Evolutionary conservation across 1,140 invertebrate genomes (phyloP).

Genomic region (Carposina sasakii): DNA sequence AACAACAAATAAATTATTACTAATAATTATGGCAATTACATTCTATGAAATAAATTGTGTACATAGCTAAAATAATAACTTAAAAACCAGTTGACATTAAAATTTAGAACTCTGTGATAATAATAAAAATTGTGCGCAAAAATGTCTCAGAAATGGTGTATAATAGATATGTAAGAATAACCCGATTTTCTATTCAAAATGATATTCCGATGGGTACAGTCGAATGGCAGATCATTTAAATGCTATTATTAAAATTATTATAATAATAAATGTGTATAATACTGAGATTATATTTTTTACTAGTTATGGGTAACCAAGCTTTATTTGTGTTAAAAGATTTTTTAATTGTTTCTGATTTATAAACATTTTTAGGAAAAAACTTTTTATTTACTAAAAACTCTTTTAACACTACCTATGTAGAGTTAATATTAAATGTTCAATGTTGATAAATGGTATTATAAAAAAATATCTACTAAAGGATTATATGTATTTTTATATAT

Average conservation of each 20-base stretch:
- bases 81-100: conserved; percentile 1
- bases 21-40: conserved; percentile 4
- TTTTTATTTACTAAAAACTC: too few relatives aligned
- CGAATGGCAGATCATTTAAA: conserved; percentile 17
- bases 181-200: conserved; percentile 28
- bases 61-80: background rate
- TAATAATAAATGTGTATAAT: conserved; percentile 9
- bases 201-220: conserved; percentile 33
- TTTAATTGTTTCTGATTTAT: too few relatives aligned
- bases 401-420: too few relatives aligned
- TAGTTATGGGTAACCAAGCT: too few relatives aligned
- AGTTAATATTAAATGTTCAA: too few relatives aligned
- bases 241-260: conserved; percentile 3
- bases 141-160: conserved; percentile 31
- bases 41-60: background rate
- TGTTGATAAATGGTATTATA: too few relatives aligned
- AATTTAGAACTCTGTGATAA: conserved; percentile 17
- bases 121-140: conserved; percentile 31
- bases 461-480: too few relatives aligned
- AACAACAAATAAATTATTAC: conserved; percentile 36
- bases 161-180: conserved; percentile 34
- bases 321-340: too few relatives aligned
- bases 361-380: too few relatives aligned
- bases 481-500: too few relatives aligned
- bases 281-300: too few relatives aligned